These are phyloP conservation scores for Neelides folsomi DNA, from an alignment of 2,888 invertebrate genomes.

Conservation along the genomic window DNA sequence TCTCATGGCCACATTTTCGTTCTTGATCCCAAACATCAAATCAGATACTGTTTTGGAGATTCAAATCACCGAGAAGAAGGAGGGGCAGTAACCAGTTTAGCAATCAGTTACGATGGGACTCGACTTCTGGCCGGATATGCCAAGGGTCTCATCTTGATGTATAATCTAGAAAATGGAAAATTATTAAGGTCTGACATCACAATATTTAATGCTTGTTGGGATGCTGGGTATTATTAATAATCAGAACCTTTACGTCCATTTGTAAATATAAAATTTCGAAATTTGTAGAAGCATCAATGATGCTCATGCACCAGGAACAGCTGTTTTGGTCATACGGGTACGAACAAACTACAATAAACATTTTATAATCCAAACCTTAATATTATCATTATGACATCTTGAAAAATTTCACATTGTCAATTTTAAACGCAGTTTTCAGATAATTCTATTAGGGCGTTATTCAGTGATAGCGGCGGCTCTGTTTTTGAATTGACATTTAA, in stretches of 20 bases:
- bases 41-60: constrained; percentile 70
- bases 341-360: background rate
- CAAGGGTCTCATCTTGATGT: constrained; percentile 78
- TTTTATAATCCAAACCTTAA: background rate
- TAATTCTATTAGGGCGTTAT: constrained; percentile 57
- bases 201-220: background rate
- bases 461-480: constrained; percentile 86
- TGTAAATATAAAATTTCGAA: background rate
- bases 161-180: constrained; percentile 65
- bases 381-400: too few species aligned
- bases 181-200: constrained; percentile 42
- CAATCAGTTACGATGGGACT: constrained; percentile 75
- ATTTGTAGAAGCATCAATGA: constrained; percentile 52
- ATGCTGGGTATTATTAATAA: background rate
- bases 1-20: constrained; percentile 81
- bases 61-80: constrained; percentile 42
- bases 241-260: background rate
- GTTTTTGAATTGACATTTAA: constrained; percentile 88
- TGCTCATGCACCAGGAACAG: constrained; percentile 69
- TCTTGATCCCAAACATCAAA: constrained; percentile 70
- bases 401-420: background rate
- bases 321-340: constrained; percentile 60
- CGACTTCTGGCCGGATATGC: constrained; percentile 67
- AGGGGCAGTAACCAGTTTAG: constrained; percentile 49
- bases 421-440: constrained; percentile 49